Conservation (phyloP, 2,113 vertebrate genomes). For the Pungitius pungitius region DNA sequence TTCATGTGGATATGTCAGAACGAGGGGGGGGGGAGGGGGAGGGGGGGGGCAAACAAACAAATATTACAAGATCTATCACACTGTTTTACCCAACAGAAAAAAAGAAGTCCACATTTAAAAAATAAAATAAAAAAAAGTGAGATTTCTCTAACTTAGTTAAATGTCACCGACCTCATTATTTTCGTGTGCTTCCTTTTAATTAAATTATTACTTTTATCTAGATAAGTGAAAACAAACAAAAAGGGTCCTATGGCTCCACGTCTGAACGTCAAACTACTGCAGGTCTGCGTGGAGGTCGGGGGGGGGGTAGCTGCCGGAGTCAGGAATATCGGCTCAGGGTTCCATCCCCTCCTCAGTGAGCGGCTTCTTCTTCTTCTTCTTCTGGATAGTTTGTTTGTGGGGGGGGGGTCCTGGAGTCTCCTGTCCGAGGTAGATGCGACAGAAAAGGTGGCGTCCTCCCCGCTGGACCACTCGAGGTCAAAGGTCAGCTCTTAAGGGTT, state of each 20-base stretch:
- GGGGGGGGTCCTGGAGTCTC: conserved; percentile 43
- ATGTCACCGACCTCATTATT: conserved; percentile 83
- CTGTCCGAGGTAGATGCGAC: conserved; percentile 74
- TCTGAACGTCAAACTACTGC: conserved; percentile 87
- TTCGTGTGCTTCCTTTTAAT: conserved; percentile 63
- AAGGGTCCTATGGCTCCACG: conserved; percentile 82
- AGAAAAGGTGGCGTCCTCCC: conserved; percentile 51
- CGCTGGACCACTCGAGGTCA: conserved; percentile 41
- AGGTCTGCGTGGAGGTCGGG: conserved; percentile 78
- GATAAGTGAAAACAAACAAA: conserved; percentile 83
- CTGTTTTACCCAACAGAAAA: conserved; percentile 75
- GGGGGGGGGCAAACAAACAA: conserved; percentile 31
- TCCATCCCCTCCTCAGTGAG: conserved; percentile 77
- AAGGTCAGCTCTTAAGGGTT: conserved; percentile 62
- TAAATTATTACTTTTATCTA: conserved; percentile 62
- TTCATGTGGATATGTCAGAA: conserved; percentile 82
- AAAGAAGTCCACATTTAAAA: conserved; percentile 74
- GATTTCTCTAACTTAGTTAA: conserved; percentile 82
- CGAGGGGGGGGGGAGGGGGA: conserved; percentile 52
- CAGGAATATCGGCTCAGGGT: conserved; percentile 81
- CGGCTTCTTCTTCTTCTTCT: not conserved
- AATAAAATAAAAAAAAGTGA: conserved; percentile 54
- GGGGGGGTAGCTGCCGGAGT: conserved; percentile 88
- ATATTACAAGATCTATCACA: conserved; percentile 74
- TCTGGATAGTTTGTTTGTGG: not conserved